phyloP scores from a whole-genome alignment of 92 coral and sea anemone genomes.

The Parazoanthus swiftii region DNA sequence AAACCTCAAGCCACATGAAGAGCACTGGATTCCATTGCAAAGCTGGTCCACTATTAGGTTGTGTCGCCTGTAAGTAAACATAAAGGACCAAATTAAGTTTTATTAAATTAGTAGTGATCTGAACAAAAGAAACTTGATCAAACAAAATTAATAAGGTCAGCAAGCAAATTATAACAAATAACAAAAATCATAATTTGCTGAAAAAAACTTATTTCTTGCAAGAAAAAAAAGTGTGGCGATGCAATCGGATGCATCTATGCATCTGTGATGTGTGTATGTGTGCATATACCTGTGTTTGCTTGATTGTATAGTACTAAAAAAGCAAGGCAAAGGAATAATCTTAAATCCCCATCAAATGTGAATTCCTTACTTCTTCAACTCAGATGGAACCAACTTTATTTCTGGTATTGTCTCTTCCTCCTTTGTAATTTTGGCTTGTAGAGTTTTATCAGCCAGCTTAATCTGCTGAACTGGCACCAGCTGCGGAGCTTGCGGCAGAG shows the following conservation, averaged over 20 bases:
- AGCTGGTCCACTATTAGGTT: conserved; percentile 66
- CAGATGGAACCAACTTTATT: conserved; percentile 67
- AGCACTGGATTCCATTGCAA: conserved; percentile 91
- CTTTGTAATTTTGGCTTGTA: conserved; percentile 32
- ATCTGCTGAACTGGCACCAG: conserved; percentile 29
- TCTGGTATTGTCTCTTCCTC: conserved; percentile 67
- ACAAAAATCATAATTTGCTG: too few relatives aligned
- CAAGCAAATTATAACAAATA: too few relatives aligned
- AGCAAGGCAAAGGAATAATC: not conserved
- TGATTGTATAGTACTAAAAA: not conserved
- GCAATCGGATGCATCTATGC: too few relatives aligned
- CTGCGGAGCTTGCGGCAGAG: conserved; percentile 34
- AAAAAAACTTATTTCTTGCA: too few relatives aligned
- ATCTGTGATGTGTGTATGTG: too few relatives aligned
- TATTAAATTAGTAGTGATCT: not conserved
- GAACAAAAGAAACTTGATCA: not conserved
- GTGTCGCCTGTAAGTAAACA: conserved; percentile 60
- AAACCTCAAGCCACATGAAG: conserved; percentile 94
- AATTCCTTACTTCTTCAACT: conserved; percentile 76
- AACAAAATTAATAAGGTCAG: too few relatives aligned
- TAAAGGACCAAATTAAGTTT: not conserved
- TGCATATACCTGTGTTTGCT: too few relatives aligned
- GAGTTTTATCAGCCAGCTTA: conserved; percentile 7
- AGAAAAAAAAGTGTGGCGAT: too few relatives aligned
- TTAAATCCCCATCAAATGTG: too few relatives aligned